Evolutionary conservation across 1,140 invertebrate species (phyloP), one percentile per base, ranked within the genome.

Genomic region (Caerostris extrusa): DNA sequence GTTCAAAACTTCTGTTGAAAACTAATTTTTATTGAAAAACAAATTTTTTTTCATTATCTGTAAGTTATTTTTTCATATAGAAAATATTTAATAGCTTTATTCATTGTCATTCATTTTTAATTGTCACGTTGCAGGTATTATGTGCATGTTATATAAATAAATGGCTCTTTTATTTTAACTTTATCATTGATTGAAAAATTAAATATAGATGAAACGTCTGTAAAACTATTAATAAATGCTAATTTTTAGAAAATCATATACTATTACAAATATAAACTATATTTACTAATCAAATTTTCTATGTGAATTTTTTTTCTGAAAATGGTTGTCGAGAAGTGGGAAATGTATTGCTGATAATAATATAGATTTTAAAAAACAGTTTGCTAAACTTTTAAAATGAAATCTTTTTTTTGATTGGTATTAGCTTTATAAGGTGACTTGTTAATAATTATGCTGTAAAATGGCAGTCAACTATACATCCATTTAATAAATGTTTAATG

Each of bases 221-320:
- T 12, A 50, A 77, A 77, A 50, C 8, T 12, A 7, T 77, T 10
- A 12, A 19, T 50, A 7, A 77, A 10, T 64, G 17, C 71, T 77
- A 77, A 77, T 50, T 77, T 77, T 77, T 77, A 50, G 34, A 77
- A 77, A 77, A 50, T 77, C 53, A 53, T 77, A 77, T 50, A 77
- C 10, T 77, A 50, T 19, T 17, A 77, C 53, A 34, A 71, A 50
- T 50, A 77, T 77, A 77, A 12, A 34, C 34, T 34, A 34, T 77
- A 50, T 77, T 71, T 77, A 50, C 71, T 77, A 77, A 50, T 12
- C 50, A 77, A 77, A 77, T 53, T 77, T 77, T 77, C 71, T 77
- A 50, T 12, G 34, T 12, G 67, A 50, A 77, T 50, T 77, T 50
- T 77, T 34, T 12, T 34, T 77, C 71, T 4, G 34, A 77, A 34